A percentile compares a stretch with the other conserved stretches of the same genome.
Evolutionary conservation across 2,797 vertebrate genomes (phyloP).

Genomic region (Clarias platycephalus): DNA sequence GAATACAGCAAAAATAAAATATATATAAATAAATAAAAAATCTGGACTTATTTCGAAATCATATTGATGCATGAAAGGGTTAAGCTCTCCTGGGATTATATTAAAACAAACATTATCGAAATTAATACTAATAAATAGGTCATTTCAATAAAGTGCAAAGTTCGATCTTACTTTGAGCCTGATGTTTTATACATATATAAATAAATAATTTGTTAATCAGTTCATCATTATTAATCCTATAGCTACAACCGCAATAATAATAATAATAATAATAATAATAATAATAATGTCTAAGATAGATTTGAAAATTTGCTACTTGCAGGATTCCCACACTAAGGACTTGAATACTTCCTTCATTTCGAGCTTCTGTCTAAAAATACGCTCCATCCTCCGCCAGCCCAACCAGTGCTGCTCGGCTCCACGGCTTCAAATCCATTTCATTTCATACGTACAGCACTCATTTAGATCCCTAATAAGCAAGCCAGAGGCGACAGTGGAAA

Average conservation of each 20-base stretch:
- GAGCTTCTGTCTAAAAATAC: neutral
- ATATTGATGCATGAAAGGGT: neutral
- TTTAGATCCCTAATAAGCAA: neutral
- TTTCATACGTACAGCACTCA: neutral
- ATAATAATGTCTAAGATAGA: too few species aligned
- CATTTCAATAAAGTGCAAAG: neutral
- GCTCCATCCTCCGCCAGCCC: neutral
- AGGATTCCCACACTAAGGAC: neutral
- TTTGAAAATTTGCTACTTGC: neutral
- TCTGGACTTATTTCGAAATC: neutral
- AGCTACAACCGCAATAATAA: neutral
- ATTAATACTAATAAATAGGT: neutral
- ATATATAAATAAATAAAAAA: neutral
- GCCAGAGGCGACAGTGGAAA: neutral
- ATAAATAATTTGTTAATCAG: neutral
- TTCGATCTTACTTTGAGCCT: neutral
- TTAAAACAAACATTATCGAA: neutral
- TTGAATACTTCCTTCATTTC: neutral
- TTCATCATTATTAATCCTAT: neutral
- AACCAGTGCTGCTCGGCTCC: neutral
- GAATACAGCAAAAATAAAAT: neutral
- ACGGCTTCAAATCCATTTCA: neutral
- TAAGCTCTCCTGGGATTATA: neutral
- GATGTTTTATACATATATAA: neutral
- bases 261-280: neutral